Conservation (phyloP, 1,140 invertebrate species). For the Megalonaias nervosa region DNA sequence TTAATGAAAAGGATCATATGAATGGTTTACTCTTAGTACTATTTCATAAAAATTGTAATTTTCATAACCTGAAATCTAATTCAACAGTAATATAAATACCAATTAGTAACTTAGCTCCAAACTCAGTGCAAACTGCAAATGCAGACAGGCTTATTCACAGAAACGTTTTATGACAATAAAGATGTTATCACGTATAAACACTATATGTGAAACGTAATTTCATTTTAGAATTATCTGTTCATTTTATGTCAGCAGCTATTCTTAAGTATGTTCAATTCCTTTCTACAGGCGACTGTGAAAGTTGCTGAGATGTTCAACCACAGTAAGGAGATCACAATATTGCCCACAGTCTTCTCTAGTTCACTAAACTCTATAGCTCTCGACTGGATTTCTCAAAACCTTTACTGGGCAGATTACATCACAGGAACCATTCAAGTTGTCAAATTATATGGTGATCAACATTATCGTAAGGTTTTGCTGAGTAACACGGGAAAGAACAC, state of each 20-base stretch:
- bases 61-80: no score
- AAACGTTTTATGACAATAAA: no score
- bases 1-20: neutral
- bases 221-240: no score
- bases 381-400: slow-evolving; percentile 96
- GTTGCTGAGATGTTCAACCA: slow-evolving; percentile 84
- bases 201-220: no score
- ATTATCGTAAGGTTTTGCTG: slow-evolving; percentile 86
- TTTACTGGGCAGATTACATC: slow-evolving; percentile 90
- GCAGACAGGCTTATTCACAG: no score
- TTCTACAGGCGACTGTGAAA: slow-evolving; percentile 86
- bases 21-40: neutral
- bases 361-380: slow-evolving; percentile 93
- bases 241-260: no score
- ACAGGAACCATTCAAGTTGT: slow-evolving; percentile 92
- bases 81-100: no score
- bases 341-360: slow-evolving; percentile 87
- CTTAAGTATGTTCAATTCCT: slow-evolving; percentile 31
- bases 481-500: slow-evolving; percentile 90
- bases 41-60: neutral
- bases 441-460: slow-evolving; percentile 72
- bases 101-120: no score
- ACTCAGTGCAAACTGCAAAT: no score
- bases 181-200: no score
- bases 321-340: slow-evolving; percentile 89